Evolutionary conservation across 2,888 invertebrate species (phyloP), one percentile per base, ranked within the genome.

Genomic region (Venusia cambrica): DNA sequence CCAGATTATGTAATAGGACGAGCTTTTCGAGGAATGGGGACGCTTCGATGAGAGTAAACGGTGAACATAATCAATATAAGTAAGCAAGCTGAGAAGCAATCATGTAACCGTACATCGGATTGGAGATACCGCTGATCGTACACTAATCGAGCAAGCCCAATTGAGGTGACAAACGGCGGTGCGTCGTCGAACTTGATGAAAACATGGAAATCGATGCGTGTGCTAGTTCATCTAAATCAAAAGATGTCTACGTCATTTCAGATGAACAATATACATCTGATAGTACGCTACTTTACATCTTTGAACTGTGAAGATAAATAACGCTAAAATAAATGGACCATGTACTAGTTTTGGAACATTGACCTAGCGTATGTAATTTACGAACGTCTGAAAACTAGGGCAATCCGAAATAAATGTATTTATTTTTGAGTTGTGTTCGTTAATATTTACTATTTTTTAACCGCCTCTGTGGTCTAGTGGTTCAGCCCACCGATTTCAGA

Each of bases 341-440:
- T 48, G 64, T 24, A 52, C 69, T 52, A 68, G 43, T 57, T 74
- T 57, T 47, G 54, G 66, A 57, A 53, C 68, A 71, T 58, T 67
- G 70, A 62, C 70, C 71, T 61, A 59, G 57, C 59, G 55, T 58
- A 52, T 51, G 58, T 50, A 45, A 43, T 41, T 41, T 45, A 39
- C 51, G 53, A 54, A 52, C 44, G 39, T 48, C 59, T 55, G 45
- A 53, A 60, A 69, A 62, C 60, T 62, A 55, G 65, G 51, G 38
- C 66, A 45, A 34, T 26, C 44, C 38, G 31, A 48, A 41, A 20
- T 42, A 52, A 36, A 29, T 22, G 20, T 31, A 25, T 22, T 35
- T 40, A 56, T 54, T 60, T 59, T 43, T 49, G 42, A 42, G 38
- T 45, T 45, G 38, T 35, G 48, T 47, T 21, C 12, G 22, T 20